phyloP scores from a whole-genome alignment of 1,140 invertebrate genomes.

The Paralvinella palmiformis region DNA sequence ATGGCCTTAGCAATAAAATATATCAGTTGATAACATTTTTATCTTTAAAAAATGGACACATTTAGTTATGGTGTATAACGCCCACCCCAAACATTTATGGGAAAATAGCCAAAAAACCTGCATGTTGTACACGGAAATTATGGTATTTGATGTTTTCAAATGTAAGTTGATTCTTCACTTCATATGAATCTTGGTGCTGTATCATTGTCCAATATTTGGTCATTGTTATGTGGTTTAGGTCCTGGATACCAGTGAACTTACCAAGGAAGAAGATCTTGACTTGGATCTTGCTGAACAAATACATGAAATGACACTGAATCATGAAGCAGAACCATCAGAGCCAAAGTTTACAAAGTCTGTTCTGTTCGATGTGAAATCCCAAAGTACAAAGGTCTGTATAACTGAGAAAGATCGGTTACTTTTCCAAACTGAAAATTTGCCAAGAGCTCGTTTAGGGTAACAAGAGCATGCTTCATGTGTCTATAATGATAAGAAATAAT shows the following conservation, averaged over 20 bases:
- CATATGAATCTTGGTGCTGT: background rate
- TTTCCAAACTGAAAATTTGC: background rate
- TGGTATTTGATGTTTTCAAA: background rate
- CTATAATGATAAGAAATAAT: background rate
- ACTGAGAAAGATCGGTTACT: background rate
- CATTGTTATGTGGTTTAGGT: slow-evolving; percentile 26
- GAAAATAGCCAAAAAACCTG: no score
- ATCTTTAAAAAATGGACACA: no score
- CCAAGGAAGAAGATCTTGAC: slow-evolving; percentile 47
- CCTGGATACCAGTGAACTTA: slow-evolving; percentile 41
- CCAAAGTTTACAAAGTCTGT: background rate
- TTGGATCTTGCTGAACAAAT: slow-evolving; percentile 60
- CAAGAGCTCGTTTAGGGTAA: no score
- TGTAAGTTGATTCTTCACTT: background rate
- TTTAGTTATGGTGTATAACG: no score
- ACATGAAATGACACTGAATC: slow-evolving; percentile 56
- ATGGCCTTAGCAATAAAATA: no score
- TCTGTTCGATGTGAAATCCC: slow-evolving; percentile 1
- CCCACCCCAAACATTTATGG: no score
- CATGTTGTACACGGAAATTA: no score
- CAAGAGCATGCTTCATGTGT: no score
- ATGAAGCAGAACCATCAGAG: slow-evolving; percentile 33
- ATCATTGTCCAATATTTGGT: no score
- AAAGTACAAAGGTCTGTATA: slow-evolving; percentile 14
- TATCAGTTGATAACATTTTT: no score